Evolutionary conservation across 1,140 invertebrate genomes (phyloP).

Genomic region (Microplitis demolitor): DNA sequence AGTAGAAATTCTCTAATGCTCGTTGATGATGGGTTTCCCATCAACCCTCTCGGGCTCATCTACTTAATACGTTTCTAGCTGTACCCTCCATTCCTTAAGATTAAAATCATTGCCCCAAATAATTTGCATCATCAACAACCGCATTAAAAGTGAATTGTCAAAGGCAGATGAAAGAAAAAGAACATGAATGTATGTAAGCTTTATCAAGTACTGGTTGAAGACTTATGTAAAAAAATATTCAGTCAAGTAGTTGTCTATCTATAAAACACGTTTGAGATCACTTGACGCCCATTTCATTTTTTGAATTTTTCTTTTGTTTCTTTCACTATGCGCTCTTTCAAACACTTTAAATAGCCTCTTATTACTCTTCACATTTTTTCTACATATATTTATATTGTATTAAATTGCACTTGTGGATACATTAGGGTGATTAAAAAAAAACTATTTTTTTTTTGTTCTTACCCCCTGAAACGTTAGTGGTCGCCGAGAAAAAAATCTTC

Average conservation of each 20-base stretch:
- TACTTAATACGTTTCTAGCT: background rate
- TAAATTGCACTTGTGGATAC: too few species aligned
- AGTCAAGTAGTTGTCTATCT: slow-evolving; percentile 32
- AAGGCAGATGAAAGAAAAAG: slow-evolving; percentile 31
- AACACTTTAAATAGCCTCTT: slow-evolving; percentile 12
- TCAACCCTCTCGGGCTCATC: background rate
- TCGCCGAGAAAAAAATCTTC: too few species aligned
- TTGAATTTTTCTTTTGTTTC: slow-evolving; percentile 12
- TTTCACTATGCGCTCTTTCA: background rate
- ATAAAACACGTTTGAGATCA: slow-evolving; percentile 50
- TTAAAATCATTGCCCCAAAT: background rate
- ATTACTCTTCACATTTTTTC: slow-evolving; percentile 21
- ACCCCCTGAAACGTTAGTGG: too few species aligned
- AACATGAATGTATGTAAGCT: slow-evolving; percentile 48
- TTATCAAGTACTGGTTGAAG: slow-evolving; percentile 1
- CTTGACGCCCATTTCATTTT: slow-evolving; percentile 15
- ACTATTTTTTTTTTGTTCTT: too few species aligned
- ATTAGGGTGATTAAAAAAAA: too few species aligned
- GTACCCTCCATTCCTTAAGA: background rate
- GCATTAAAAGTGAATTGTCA: too few species aligned
- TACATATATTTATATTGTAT: background rate
- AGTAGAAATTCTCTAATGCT: background rate
- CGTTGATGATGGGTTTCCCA: slow-evolving; percentile 15
- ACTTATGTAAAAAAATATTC: slow-evolving; percentile 44
- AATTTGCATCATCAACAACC: background rate